phyloP scores from a whole-genome alignment of 2,113 vertebrate species.

The Prunella himalayana region DNA sequence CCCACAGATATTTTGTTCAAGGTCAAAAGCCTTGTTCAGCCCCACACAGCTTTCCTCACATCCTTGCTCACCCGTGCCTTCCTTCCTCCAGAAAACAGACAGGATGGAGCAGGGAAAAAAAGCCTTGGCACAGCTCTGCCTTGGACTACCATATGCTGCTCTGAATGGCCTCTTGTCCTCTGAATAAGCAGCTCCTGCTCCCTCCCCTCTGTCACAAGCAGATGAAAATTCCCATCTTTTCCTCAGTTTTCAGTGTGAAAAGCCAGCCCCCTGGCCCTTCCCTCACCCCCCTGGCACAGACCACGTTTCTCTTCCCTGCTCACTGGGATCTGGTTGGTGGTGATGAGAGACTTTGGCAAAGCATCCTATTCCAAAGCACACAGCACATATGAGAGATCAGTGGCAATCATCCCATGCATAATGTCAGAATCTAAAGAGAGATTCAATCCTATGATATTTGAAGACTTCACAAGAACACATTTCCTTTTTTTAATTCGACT shows the following conservation, averaged over 20 bases:
- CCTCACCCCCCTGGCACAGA: not conserved
- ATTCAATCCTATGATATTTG: not conserved
- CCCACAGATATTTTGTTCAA: not conserved
- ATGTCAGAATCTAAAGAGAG: conserved; percentile 22
- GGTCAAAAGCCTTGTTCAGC: not conserved
- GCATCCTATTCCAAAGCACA: not conserved
- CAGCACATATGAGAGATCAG: not conserved
- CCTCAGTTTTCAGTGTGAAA: not conserved
- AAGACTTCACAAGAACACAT: not conserved
- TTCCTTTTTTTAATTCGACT: not conserved
- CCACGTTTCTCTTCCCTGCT: not conserved
- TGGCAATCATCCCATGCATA: conserved; percentile 21
- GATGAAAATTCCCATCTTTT: not conserved
- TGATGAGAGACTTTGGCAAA: not conserved
- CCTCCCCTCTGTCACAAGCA: not conserved
- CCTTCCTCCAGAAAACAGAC: not conserved
- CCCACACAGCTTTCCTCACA: not conserved
- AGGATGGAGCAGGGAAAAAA: not conserved
- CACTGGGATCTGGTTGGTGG: not conserved
- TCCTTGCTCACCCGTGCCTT: not conserved
- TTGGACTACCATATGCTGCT: not conserved
- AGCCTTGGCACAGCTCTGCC: not conserved
- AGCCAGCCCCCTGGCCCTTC: not conserved
- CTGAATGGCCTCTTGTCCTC: not conserved
- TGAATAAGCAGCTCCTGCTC: not conserved